Conservation (phyloP, 1,140 invertebrate genomes). For the Matsumurasca onukii region DNA sequence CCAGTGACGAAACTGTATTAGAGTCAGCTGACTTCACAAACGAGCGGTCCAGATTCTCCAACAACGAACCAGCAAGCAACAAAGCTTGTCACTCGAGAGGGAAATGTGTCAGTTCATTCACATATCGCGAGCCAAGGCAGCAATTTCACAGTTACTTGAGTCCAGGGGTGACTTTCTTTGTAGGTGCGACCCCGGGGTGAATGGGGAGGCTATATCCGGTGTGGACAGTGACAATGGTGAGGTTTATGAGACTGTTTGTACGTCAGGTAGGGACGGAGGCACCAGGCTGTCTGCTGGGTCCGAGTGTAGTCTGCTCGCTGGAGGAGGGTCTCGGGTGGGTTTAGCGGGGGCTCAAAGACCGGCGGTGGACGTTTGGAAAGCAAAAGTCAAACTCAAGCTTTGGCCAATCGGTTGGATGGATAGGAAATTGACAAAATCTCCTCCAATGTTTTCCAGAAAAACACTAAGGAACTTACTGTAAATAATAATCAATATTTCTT, state of each 20-base stretch:
- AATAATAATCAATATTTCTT: background rate
- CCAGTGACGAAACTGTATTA: too few species aligned
- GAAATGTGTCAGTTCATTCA: too few species aligned
- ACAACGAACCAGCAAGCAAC: too few species aligned
- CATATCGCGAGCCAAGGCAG: too few species aligned
- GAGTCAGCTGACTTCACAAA: too few species aligned
- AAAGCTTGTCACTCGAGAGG: too few species aligned
- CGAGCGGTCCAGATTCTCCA: too few species aligned
- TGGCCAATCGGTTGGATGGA: background rate
- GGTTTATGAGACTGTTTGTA: background rate
- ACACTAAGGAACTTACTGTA: background rate
- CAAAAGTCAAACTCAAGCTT: background rate
- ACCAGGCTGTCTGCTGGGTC: background rate
- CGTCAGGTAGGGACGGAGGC: background rate
- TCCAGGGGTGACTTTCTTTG: conserved; percentile 1
- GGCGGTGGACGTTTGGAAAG: background rate
- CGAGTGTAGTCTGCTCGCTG: background rate
- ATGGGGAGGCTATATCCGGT: background rate
- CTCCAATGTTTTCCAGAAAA: background rate
- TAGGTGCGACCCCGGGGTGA: background rate
- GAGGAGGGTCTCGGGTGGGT: too few species aligned
- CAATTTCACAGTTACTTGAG: conserved; percentile 16
- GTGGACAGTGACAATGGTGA: background rate
- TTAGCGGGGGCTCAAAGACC: too few species aligned
- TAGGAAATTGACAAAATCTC: background rate